phyloP scores from a whole-genome alignment of 2,113 vertebrate genomes.

The Paramisgurnus dabryanus region DNA sequence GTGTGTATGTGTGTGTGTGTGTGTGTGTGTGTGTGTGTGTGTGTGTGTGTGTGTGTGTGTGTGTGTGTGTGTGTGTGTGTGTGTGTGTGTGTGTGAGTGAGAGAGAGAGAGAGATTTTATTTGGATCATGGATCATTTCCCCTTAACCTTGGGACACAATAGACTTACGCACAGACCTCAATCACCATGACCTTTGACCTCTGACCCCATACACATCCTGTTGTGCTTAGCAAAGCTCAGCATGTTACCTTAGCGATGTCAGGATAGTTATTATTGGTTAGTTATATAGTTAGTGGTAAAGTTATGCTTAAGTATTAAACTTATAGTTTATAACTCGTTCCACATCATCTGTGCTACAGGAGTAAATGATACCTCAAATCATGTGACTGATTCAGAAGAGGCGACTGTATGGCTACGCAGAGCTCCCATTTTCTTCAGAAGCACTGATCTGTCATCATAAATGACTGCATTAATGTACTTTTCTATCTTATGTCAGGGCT shows the following conservation, averaged over 20 bases:
- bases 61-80: neutral
- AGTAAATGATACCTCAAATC: too few species aligned
- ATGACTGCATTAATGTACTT: neutral
- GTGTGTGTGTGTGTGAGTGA: constrained; percentile 1
- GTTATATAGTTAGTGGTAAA: too few species aligned
- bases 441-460: neutral
- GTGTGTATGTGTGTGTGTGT: constrained; percentile 18
- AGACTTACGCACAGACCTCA: neutral
- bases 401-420: too few species aligned
- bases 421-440: too few species aligned
- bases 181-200: constrained; percentile 5
- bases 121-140: neutral
- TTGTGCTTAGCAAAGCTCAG: constrained; percentile 2
- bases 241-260: neutral
- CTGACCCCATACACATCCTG: neutral
- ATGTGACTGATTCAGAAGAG: too few species aligned
- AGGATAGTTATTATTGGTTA: neutral
- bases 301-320: neutral
- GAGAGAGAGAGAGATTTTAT: neutral
- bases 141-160: neutral
- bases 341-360: too few species aligned
- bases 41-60: too few species aligned
- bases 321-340: too few species aligned
- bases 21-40: neutral
- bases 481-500: constrained; percentile 79